Evolutionary conservation across 2,888 invertebrate genomes (phyloP), one percentile per base, ranked within the genome.

Genomic region (Brachyptera putata): DNA sequence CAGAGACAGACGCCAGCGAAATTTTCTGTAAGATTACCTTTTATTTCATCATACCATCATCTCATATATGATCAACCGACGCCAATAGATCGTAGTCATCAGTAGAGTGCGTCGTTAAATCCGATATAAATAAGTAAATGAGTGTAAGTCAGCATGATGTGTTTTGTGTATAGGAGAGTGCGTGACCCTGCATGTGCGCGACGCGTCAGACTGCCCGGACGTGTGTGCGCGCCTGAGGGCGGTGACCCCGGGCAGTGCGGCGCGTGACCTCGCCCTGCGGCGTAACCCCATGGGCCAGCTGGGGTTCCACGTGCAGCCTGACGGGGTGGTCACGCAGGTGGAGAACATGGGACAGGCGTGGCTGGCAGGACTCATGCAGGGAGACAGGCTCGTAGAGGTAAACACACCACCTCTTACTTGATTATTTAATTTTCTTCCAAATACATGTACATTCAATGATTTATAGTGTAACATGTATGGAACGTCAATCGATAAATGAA

Each of bases 261-360:
- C 89, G 9, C 84, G 88, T 67, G 95, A 95, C 74, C 77, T 92
- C 68, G 85, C 87, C 57, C 79, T 94, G 62, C 84, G 87, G 69
- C 80, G 95, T 18, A 94, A 92, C 71, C 83, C 84, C 56, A 81
- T 89, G 68, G 87, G 91, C 13, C 94, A 94, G 72, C 81, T 95
- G 50, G 95, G 93, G 13, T 91, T 91, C 75, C 90, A 91, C 75
- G 92, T 95, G 36, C 93, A 94, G 70, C 90, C 91, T 14, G 95
- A 95, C 74, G 96, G 96, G 2, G 85, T 96, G 22, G 93, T 96
- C 26, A 95, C 95, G 2, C 89, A 94, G 69, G 94, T 95, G n/a
- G 95, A 95, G 72, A 80, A 79, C 68, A 77, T 81, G 72, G 85
- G 84, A 24, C 77, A 79, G 34, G 88, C 89, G 26, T 86, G 85